Conservation (phyloP, 2,797 vertebrate species). For the Cheirogaleus major region DNA sequence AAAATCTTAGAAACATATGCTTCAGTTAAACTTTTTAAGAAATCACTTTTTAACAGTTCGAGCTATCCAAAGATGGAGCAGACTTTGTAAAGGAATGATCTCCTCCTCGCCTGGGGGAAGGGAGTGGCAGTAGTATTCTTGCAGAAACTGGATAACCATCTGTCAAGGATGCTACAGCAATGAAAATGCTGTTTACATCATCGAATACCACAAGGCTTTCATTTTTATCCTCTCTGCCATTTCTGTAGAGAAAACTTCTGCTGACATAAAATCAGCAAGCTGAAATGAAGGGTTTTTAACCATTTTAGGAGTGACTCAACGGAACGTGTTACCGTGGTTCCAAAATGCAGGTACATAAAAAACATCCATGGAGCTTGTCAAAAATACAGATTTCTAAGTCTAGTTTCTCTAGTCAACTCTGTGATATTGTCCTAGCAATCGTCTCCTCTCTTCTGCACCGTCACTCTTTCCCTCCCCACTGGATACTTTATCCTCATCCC, state of each 20-base stretch:
- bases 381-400: background rate
- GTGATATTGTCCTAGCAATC: background rate
- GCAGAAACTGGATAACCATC: slow-evolving; percentile 70
- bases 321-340: background rate
- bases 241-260: slow-evolving; percentile 58
- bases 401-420: background rate
- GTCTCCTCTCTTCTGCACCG: background rate
- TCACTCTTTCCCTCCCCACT: background rate
- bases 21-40: slow-evolving; percentile 31
- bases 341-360: slow-evolving; percentile 28
- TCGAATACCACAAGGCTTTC: slow-evolving; percentile 31
- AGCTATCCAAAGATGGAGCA: slow-evolving; percentile 38
- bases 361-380: background rate
- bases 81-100: slow-evolving; percentile 9
- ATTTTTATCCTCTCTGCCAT: slow-evolving; percentile 65
- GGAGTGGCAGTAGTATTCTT: background rate
- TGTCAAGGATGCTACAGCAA: slow-evolving; percentile 53
- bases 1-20: slow-evolving; percentile 55
- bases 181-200: slow-evolving; percentile 61
- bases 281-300: slow-evolving; percentile 45
- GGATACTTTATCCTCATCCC: background rate
- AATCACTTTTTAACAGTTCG: slow-evolving; percentile 43
- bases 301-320: slow-evolving; percentile 40
- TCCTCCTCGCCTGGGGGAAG: background rate
- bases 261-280: slow-evolving; percentile 48